Evolutionary conservation across 2,888 invertebrate species (phyloP), one percentile per base, ranked within the genome.

Genomic region (Drosophila mimica): DNA sequence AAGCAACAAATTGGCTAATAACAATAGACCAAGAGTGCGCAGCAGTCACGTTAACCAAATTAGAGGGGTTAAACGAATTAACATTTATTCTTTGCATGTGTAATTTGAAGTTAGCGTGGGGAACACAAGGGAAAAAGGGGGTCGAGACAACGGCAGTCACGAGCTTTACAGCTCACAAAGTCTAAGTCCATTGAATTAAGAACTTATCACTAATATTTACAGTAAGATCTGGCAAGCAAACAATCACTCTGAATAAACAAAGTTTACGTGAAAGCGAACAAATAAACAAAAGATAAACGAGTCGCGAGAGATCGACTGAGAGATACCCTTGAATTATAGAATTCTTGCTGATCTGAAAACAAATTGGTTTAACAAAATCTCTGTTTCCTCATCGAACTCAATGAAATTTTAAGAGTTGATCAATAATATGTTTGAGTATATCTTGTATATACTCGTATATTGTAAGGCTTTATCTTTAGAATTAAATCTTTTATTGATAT

Each of bases 221-320:
- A 40, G 9, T 15, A 30, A 48, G 25, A 38, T 54, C 36, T 20
- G 11, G 38, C 25, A 13, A n/a, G 30, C 48, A 38, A 34, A 30
- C 43, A 38, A 69, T 69, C 40, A 43, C 13, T 33, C 20, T 57
- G 30, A 48, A 3, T 38, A 31, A 38, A 33, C 20, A 33, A 20
- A 61, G 28, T 51, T 49, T 68, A 71, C 65, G 75, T 62, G 63
- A 60, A 70, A 64, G 54, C 20, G 30, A n/a, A 31, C 30, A 65
- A 20, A 15, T 31, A 20, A 20, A 46, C 40, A 77, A 56, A 66
- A 77, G 61, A 13, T 7, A 7, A 13, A 13, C 20, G 7, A 20
- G 38, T 8, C 17, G 8, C 17, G 38, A 38, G 8, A 38, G 17
- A 17, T 8, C 17, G 38, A 38, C 17, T 46, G 20, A 43, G 43